Evolutionary conservation across 2,113 vertebrate genomes (phyloP), one percentile per base, ranked within the genome.

Genomic region (Megaceryle maxima): DNA sequence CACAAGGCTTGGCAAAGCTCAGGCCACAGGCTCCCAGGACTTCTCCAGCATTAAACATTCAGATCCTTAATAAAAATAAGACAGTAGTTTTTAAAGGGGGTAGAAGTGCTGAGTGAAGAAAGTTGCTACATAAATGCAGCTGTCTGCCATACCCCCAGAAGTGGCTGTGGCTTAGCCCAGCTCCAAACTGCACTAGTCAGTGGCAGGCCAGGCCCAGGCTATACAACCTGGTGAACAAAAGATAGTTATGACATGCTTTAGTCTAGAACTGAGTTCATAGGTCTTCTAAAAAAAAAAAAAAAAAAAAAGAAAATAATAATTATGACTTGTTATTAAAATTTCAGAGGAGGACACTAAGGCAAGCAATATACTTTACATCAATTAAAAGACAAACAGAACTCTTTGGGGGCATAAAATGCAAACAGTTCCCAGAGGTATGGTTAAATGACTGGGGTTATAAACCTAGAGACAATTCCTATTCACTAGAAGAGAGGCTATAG

Each of bases 101-200:
- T 59, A 7, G 72, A 87, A 51, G 16, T 10, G 13, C 26, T 76
- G 51, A 57, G 11, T 35, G 53, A 94, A 68, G 46, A 64, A 68
- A 56, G 17, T 1, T 72, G 9, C 9, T 62, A 18, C 5, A 12
- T 19, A 75, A 83, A 67, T 13, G 37, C 33, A 26, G 35, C 28
- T 56, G 8, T 16, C 21, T 73, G 9, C 22, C 3, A 2, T 25
- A 26, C 13, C 10, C 28, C 11, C 14, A 48, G 46, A 51, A 39
- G 9, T 0, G 0, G 4, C 5, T 56, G 9, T 37, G 48, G n/a
- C 13, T 87, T 48, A 35, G 41, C 6, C 25, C 37, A 74, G 16
- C 20, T 90, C 75, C 4, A 2, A 56, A n/a, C 9, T 69, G 9
- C 39, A 15, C 7, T 31, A 21, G 16, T 16, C 1, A 1, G 15